phyloP scores from a whole-genome alignment of 2,888 invertebrate species.

The Sarcophaga carnaria region DNA sequence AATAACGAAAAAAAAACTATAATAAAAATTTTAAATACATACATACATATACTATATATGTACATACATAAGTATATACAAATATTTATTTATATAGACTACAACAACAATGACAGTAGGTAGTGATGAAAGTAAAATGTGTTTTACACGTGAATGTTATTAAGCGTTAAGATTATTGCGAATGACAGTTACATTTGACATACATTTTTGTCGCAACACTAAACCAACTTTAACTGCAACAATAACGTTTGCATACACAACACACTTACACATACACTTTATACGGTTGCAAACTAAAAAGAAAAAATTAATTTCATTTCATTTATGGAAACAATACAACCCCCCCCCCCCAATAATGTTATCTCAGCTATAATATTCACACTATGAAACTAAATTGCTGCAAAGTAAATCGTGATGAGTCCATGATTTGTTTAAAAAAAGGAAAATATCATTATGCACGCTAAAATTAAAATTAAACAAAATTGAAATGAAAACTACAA shows the following conservation, averaged over 20 bases:
- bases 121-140: conserved; percentile 52
- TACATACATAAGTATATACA: too few species aligned
- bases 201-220: conserved; percentile 51
- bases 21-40: not conserved
- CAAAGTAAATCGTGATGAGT: conserved; percentile 54
- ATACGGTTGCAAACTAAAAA: not conserved
- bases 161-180: conserved; percentile 67
- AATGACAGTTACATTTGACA: conserved; percentile 69
- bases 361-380: conserved; percentile 26
- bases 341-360: conserved; percentile 55
- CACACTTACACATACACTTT: not conserved
- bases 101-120: not conserved
- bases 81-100: too few species aligned
- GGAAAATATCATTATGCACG: too few species aligned
- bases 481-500: too few species aligned
- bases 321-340: conserved; percentile 30
- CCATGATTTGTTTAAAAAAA: conserved; percentile 24
- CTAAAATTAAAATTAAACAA: too few species aligned
- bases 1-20: not conserved
- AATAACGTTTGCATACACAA: not conserved
- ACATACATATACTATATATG: too few species aligned
- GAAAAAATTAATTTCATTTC: conserved; percentile 29
- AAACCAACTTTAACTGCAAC: too few species aligned
- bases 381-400: conserved; percentile 46
- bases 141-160: conserved; percentile 61